Evolutionary conservation across 2,113 vertebrate genomes (phyloP), one percentile per base, ranked within the genome.

Genomic region (Percopsis transmontana): DNA sequence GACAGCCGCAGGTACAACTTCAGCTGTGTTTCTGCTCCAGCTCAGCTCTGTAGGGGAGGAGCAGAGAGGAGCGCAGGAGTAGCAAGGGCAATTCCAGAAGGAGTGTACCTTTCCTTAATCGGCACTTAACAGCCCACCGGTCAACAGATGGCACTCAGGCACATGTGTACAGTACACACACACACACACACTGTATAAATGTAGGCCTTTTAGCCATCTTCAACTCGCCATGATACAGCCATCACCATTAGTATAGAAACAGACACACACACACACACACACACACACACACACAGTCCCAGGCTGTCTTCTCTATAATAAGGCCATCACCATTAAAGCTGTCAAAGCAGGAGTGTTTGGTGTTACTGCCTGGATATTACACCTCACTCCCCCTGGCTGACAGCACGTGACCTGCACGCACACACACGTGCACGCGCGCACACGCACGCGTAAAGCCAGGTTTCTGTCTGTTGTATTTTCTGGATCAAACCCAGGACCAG

Each of bases 281-380:
- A 62, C 18, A 55, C 33, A 62, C 39, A 62, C 55, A 48, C 51
- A 70, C 53, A 48, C 14, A 21, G 24, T 42, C 10, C 27, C 24
- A 72, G 50, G 63, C 51, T 33, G 68, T 77, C 83, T 87, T 91
- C 90, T 91, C 91, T 91, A 92, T 92, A 92, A 93, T 93, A 91
- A 90, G 90, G 74, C 89, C 90, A 93, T 93, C 91, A 92, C 83
- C 91, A 91, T 93, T 93, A 92, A 91, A 93, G 82, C 91, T 91
- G 90, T 91, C 92, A 93, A 75, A 62, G 68, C 72, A 54, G 57
- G 27, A 33, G 27, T 87, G 87, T 85, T 78, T 79, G 88, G 90
- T 89, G 88, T 91, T 90, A 92, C 84, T 81, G 85, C 82, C 39
- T 66, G 89, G 88, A 89, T 90, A 90, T 91, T 84, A 90, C 85